These are phyloP conservation scores for Lethenteron camtschaticum DNA, from an alignment of 2,113 vertebrate species.

Conservation along the genomic window DNA sequence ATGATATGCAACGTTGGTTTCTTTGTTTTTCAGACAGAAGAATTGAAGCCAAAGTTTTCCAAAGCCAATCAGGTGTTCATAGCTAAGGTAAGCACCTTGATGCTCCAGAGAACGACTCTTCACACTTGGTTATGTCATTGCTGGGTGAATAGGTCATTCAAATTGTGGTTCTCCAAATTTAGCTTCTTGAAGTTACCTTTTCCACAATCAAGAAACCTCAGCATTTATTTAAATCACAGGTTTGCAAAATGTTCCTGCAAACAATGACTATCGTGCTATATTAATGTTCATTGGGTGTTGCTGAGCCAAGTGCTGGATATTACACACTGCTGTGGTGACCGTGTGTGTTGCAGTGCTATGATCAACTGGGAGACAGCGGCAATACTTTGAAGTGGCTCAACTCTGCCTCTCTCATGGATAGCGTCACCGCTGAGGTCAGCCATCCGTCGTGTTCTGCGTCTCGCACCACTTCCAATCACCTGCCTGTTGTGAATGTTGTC, in stretches of 20 bases:
- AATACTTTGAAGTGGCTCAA: not conserved
- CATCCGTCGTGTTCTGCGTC: no score
- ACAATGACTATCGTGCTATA: not conserved
- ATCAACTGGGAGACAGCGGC: not conserved
- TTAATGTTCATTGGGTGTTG: not conserved
- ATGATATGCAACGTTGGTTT: not conserved
- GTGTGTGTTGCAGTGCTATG: constrained; percentile 2
- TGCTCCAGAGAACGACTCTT: no score
- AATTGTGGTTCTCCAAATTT: not conserved
- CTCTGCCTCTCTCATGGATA: not conserved
- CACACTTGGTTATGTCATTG: no score
- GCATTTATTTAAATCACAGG: not conserved
- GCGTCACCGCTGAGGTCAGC: not conserved
- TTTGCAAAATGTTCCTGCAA: not conserved
- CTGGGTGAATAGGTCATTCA: not conserved
- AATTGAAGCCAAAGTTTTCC: not conserved
- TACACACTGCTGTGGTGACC: not conserved
- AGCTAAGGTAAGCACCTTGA: not conserved
- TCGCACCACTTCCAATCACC: no score
- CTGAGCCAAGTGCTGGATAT: not conserved
- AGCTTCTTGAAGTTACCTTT: not conserved
- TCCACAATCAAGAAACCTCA: not conserved
- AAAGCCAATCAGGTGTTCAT: constrained; percentile 1
- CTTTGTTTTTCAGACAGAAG: not conserved
- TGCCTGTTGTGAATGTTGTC: no score